phyloP scores from a whole-genome alignment of 2,888 invertebrate genomes.

The Epinotia brunnichana region DNA sequence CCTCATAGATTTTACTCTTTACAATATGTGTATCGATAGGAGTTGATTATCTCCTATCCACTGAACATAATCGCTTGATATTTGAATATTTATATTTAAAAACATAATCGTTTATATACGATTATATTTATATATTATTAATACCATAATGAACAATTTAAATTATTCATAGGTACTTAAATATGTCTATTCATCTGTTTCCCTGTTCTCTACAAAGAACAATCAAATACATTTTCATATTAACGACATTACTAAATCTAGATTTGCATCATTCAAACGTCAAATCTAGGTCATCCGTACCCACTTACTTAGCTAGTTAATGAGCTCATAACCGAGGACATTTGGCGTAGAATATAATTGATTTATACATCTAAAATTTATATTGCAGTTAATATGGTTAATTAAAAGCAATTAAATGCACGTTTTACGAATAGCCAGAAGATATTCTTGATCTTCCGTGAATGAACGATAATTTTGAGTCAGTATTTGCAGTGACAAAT shows the following conservation, averaged over 20 bases:
- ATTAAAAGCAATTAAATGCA: constrained; percentile 46
- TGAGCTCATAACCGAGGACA: constrained; percentile 46
- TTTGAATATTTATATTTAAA: no score
- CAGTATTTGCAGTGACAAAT: background rate
- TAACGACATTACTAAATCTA: background rate
- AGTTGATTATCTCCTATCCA: no score
- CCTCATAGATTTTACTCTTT: no score
- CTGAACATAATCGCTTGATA: no score
- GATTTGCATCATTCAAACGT: background rate
- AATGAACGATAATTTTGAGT: background rate
- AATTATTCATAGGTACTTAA: no score
- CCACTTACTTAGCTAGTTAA: constrained; percentile 46
- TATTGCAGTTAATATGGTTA: constrained; percentile 50
- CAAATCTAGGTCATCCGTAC: constrained; percentile 1
- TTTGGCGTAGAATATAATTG: constrained; percentile 56
- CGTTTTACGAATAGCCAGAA: constrained; percentile 4
- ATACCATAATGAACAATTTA: no score
- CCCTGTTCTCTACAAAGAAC: background rate
- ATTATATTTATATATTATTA: no score
- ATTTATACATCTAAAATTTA: constrained; percentile 56
- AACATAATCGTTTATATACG: no score
- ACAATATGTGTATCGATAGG: no score
- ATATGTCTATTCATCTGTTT: background rate
- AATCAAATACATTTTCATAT: background rate
- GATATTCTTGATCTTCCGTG: constrained; percentile 13